Conservation (phyloP, 2,888 invertebrate genomes). For the Lepidocyrtinus sp. region DNA sequence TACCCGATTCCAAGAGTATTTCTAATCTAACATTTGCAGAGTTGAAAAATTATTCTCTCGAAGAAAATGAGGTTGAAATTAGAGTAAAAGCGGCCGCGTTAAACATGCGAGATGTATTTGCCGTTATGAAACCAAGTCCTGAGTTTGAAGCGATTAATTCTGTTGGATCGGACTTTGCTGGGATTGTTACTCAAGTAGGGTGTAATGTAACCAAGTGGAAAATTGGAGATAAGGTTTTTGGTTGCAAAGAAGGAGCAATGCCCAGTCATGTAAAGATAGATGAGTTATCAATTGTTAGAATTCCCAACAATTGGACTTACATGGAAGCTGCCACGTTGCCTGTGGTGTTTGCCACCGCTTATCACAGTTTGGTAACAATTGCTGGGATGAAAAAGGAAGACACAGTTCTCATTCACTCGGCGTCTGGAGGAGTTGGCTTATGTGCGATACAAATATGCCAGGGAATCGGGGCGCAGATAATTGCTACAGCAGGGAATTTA, state of each 20-base stretch:
- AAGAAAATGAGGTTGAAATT: constrained; percentile 49
- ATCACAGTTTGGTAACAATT: constrained; percentile 49
- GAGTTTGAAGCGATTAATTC: constrained; percentile 52
- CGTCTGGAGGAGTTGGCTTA: constrained; percentile 30
- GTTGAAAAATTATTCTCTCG: constrained; percentile 43
- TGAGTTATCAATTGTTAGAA: constrained; percentile 36
- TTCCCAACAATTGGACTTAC: constrained; percentile 41
- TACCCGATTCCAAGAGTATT: constrained; percentile 52
- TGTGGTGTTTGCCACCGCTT: constrained; percentile 56
- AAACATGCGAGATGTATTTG: constrained; percentile 62
- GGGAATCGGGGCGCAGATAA: neutral
- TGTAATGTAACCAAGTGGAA: constrained; percentile 37
- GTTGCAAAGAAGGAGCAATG: constrained; percentile 53
- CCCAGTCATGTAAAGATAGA: constrained; percentile 54
- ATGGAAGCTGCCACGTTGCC: constrained; percentile 60
- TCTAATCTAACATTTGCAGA: too few species aligned
- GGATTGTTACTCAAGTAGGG: constrained; percentile 42
- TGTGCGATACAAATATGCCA: constrained; percentile 3
- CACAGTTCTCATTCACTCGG: constrained; percentile 58
- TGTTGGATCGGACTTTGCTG: constrained; percentile 59
- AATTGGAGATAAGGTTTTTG: constrained; percentile 57
- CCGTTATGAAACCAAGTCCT: constrained; percentile 53
- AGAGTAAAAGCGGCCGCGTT: constrained; percentile 54
- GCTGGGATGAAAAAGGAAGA: constrained; percentile 48
- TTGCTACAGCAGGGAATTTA: constrained; percentile 15